A percentile compares a stretch with the other conserved stretches of the same genome.
Evolutionary conservation across 2,113 vertebrate species (phyloP).

Genomic region (Peromyscus maniculatus): DNA sequence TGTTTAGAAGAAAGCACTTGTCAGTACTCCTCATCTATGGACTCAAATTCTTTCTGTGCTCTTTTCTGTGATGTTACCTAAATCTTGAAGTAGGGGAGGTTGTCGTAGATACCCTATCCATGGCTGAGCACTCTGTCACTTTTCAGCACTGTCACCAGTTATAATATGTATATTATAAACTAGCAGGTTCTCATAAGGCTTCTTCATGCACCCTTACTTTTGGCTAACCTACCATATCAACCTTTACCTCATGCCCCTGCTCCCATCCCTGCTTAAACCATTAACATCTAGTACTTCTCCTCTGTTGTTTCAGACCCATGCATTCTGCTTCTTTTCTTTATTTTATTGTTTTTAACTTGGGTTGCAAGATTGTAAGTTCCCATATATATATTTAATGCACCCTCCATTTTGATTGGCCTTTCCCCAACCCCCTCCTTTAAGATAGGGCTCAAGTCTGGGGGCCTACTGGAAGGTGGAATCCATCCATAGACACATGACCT

Average conservation of each 20-base stretch:
- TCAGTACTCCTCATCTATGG: not conserved
- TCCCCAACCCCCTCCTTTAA: not conserved
- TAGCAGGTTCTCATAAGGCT: not conserved
- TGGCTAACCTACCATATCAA: too few relatives aligned
- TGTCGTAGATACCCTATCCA: not conserved
- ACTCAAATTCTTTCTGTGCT: not conserved
- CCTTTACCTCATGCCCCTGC: not conserved
- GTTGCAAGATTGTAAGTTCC: not conserved
- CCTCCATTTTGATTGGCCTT: not conserved
- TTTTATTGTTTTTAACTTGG: too few relatives aligned
- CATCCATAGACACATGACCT: not conserved
- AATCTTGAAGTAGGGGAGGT: not conserved
- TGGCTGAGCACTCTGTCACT: not conserved
- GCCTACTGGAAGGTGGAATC: not conserved
- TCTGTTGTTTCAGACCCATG: not conserved
- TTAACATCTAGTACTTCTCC: not conserved
- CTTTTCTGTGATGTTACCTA: not conserved
- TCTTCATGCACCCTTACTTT: not conserved
- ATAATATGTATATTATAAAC: not conserved
- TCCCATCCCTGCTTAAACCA: not conserved
- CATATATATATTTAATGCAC: not conserved
- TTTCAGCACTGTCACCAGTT: not conserved
- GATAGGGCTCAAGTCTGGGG: not conserved
- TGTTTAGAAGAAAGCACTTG: not conserved
- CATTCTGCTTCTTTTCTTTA: too few relatives aligned